Evolutionary conservation across 2,797 vertebrate species (phyloP), one percentile per base, ranked within the genome.

Genomic region (Poeciliopsis presidionis): DNA sequence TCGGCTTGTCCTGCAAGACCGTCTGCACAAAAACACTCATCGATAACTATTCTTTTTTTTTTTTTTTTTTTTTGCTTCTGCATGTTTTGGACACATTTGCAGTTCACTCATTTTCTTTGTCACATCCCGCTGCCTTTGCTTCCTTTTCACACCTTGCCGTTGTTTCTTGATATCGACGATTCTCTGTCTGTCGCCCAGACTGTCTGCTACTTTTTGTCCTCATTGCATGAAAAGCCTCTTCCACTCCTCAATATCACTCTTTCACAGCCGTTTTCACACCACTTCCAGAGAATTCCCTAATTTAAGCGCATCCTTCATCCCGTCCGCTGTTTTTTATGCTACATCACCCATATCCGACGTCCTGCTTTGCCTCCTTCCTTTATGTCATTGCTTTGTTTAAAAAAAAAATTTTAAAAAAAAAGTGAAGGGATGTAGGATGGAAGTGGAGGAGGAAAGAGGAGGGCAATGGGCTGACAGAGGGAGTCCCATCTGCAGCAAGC

Each of bases 401-500:
- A 74, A 59, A 49, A 14, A 61, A 67, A 74, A 57, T 30, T 30
- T 30, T 46, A 51, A 73, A 14, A 20, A 5, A 82, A 81, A 59
- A 81, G 65, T 83, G 67, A 81, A 46, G 80, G 55, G 81, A 80
- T 73, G 39, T 30, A 76, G 77, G 77, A 67, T 82, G 74, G 77
- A 90, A 85, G 79, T 57, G 75, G 74, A 76, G 82, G 81, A 74
- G 49, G 16, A 33, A 45, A 55, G 72, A 55, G 84, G 76, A 73
- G 77, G 81, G 85, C 39, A 74, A 82, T 7, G 63, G 73, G 89
- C 84, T 90, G 90, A 93, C 90, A 91, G 91, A 92, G 92, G 84
- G 84, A 92, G 92, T 90, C 91, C 92, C 92, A 92, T 92, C 90
- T 91, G 91, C 88, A 92, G 91, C 69, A n/a, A 83, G 91, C 91